These are phyloP conservation scores for Anneissia japonica DNA, from an alignment of 35 echinoderm and acorn worm species.

Conservation along the genomic window DNA sequence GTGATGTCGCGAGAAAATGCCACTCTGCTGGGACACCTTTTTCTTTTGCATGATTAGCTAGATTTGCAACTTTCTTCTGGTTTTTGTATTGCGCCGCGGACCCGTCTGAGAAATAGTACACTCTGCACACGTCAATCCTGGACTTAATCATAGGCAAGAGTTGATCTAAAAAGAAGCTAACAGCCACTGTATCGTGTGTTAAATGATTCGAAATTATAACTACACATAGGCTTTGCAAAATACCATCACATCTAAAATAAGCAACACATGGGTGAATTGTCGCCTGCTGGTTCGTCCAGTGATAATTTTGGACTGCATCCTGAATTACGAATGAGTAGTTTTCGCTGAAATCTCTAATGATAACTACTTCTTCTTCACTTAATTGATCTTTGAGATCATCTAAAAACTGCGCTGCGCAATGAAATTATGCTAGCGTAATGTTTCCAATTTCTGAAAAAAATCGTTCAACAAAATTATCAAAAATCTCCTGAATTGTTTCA, in stretches of 20 bases:
- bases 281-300: neutral
- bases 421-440: too few species aligned
- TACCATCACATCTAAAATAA: neutral
- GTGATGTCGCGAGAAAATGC: neutral
- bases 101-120: slow-evolving; percentile 14
- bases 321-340: neutral
- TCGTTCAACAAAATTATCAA: too few species aligned
- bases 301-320: neutral
- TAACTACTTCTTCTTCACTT: slow-evolving; percentile 1
- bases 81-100: slow-evolving; percentile 23
- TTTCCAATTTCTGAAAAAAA: too few species aligned
- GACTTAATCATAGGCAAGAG: neutral
- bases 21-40: neutral
- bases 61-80: neutral
- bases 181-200: neutral
- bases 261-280: neutral
- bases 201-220: slow-evolving; percentile 18
- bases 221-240: too few species aligned
- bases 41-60: neutral
- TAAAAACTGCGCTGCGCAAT: too few species aligned
- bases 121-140: neutral
- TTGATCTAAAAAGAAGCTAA: neutral
- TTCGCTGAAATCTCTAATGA: neutral
- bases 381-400: too few species aligned
- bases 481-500: too few species aligned